phyloP scores from a whole-genome alignment of 1,140 invertebrate species.

The Condylostylus longicornis region DNA sequence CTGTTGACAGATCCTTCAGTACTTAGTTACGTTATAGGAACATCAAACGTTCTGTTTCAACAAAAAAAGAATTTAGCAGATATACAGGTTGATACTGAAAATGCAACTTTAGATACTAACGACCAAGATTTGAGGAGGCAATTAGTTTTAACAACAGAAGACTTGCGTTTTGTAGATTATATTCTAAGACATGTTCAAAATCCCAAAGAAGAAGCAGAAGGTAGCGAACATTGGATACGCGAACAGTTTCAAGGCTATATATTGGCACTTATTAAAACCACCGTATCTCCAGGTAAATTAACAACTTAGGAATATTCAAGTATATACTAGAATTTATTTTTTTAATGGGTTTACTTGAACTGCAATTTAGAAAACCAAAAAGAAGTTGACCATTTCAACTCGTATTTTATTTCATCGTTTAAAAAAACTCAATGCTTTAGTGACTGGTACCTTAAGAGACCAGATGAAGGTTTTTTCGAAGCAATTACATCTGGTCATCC shows the following conservation, averaged over 20 bases:
- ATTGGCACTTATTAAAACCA: constrained; percentile 70
- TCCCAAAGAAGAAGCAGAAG: constrained; percentile 68
- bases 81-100: constrained; percentile 76
- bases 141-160: constrained; percentile 81
- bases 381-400: constrained; percentile 79
- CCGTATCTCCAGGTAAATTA: constrained; percentile 50
- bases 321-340: background rate
- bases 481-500: constrained; percentile 65
- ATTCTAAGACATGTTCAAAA: constrained; percentile 72
- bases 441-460: constrained; percentile 56
- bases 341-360: background rate
- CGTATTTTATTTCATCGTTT: constrained; percentile 69
- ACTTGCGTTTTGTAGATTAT: constrained; percentile 89
- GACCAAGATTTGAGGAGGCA: constrained; percentile 70
- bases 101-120: constrained; percentile 72
- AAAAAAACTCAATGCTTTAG: constrained; percentile 78
- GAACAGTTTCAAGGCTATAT: constrained; percentile 89
- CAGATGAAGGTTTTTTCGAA: constrained; percentile 42
- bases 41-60: constrained; percentile 93
- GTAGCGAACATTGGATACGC: constrained; percentile 89
- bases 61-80: constrained; percentile 88
- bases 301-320: background rate
- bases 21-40: constrained; percentile 84
- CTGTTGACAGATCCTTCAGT: constrained; percentile 75
- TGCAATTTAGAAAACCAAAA: constrained; percentile 43